Evolutionary conservation across 2,888 invertebrate genomes (phyloP).

Genomic region (Liodrosophila aerea): DNA sequence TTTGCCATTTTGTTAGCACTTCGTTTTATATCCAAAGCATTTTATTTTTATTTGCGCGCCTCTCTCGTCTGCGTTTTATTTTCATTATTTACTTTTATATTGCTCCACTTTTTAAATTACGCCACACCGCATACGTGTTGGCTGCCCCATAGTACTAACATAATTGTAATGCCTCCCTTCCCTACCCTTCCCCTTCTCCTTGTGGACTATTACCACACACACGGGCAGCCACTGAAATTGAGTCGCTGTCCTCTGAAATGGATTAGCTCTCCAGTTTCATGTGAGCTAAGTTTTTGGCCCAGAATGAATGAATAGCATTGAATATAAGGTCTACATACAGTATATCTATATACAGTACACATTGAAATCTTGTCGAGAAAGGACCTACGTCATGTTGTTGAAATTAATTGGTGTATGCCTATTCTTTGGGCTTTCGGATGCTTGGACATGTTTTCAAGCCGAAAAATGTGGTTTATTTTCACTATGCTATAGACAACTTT

Average conservation of each 20-base stretch:
- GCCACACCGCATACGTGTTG: conserved; percentile 39
- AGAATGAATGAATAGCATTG: background rate
- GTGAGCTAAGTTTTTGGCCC: conserved; percentile 1
- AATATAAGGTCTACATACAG: too few relatives aligned
- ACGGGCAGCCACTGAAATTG: conserved; percentile 53
- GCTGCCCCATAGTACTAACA: conserved; percentile 23
- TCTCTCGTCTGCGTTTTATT: conserved; percentile 33
- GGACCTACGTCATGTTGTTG: too few relatives aligned
- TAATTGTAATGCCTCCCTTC: conserved; percentile 36
- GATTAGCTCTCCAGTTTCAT: conserved; percentile 2
- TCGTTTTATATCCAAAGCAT: conserved; percentile 50
- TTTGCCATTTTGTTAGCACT: conserved; percentile 56
- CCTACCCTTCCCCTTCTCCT: background rate
- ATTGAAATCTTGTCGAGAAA: too few relatives aligned
- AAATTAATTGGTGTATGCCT: too few relatives aligned
- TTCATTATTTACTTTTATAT: conserved; percentile 55
- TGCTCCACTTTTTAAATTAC: conserved; percentile 38
- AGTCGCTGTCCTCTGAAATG: conserved; percentile 26
- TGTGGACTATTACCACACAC: conserved; percentile 18
- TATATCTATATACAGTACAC: too few relatives aligned
- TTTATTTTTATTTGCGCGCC: conserved; percentile 51
- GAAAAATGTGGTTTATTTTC: too few relatives aligned
- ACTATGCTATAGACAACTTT: too few relatives aligned
- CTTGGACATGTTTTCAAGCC: background rate
- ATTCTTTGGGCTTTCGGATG: conserved; percentile 11